Evolutionary conservation across 2,113 vertebrate species (phyloP).

Genomic region (Lamprologus ornatipinnis): DNA sequence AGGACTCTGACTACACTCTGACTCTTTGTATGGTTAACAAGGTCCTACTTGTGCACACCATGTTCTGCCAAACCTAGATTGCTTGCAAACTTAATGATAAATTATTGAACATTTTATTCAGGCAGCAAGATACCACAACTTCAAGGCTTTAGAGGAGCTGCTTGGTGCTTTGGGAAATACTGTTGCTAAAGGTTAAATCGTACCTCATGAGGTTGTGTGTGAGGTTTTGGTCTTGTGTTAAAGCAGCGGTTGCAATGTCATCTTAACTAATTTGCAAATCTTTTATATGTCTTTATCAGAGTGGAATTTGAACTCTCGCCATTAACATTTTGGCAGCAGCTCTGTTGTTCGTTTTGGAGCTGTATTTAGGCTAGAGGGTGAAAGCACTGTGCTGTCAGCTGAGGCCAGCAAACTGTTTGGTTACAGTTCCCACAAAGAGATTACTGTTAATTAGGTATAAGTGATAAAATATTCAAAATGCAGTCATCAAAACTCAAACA

Average conservation of each 20-base stretch:
- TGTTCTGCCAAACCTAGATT: not conserved
- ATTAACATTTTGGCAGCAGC: not conserved
- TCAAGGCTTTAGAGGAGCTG: not conserved
- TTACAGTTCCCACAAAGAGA: not conserved
- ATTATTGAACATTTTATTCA: not conserved
- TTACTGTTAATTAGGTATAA: not conserved
- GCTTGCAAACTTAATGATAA: not conserved
- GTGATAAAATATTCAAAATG: not conserved
- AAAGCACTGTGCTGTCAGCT: not conserved
- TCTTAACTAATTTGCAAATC: not conserved
- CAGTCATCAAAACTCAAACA: not conserved
- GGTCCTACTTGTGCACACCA: not conserved
- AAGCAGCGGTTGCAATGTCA: not conserved
- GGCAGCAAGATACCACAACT: not conserved
- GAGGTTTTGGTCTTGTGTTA: not conserved
- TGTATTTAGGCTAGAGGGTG: not conserved
- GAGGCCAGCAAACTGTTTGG: not conserved
- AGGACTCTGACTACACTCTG: not conserved
- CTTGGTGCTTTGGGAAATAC: not conserved
- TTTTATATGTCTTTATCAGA: not conserved
- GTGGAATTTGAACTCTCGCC: not conserved
- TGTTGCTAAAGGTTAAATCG: not conserved
- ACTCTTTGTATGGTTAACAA: not conserved
- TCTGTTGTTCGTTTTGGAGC: not conserved
- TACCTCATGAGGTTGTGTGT: not conserved